Evolutionary conservation across 2,113 vertebrate species (phyloP), one percentile per base, ranked within the genome.

Genomic region (Esox niger): DNA sequence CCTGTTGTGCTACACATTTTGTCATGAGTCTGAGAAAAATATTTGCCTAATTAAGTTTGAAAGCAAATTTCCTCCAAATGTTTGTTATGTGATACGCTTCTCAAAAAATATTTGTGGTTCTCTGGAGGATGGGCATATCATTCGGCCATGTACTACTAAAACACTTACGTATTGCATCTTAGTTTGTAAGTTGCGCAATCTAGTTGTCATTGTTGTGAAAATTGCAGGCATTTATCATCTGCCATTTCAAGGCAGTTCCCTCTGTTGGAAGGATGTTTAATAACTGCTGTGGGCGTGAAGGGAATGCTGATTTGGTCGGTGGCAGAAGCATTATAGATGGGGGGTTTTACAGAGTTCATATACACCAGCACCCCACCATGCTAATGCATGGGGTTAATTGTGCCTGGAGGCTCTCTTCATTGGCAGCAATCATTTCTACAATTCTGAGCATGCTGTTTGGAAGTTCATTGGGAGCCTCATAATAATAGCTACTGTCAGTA

Each of bases 321-420:
- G 20, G 31, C n/a, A 21, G 25, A 20, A 15, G 30, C 10, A 8
- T 2, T 9, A n/a, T 17, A 9, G 30, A 10, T 62, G 62, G 65
- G 6, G 30, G 10, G 29, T 21, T 26, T 29, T 10, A 52, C n/a
- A 21, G 47, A 17, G 15, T 27, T 15, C 13, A 26, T 49, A 47
- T 29, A 21, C 62, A 9, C 15, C 29, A 47, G 59, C 32, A 11
- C 78, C 65, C 73, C 75, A 63, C 63, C 70, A 68, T 75, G 75
- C 57, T 52, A 75, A 49, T 69, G 76, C 70, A 79, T 82, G 74
- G 72, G 43, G 70, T 71, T 84, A 81, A 85, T 87, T 78, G 80
- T 68, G 62, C 75, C 84, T 82, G 8, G 9, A 75, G 81, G 82
- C 68, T 46, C 46, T 10, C 66, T 60, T 70, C 73, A 70, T 81